A percentile compares a stretch with the other conserved stretches of the same genome.
phyloP scores from a whole-genome alignment of 2,797 vertebrate species.

The Danio kyathit region DNA sequence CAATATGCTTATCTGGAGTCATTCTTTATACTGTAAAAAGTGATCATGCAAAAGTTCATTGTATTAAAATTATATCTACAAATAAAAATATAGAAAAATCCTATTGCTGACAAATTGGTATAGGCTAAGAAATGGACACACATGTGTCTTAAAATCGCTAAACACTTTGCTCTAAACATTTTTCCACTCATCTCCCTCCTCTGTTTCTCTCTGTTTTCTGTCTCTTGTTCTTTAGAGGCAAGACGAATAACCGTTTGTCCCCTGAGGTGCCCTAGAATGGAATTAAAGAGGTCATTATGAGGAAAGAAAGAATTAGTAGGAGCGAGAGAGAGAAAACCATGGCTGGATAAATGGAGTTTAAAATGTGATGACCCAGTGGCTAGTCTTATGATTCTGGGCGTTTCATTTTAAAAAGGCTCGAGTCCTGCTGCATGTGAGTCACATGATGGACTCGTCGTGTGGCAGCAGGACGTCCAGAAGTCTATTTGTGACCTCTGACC shows the following conservation, averaged over 20 bases:
- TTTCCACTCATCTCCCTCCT: neutral
- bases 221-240: conserved; percentile 25
- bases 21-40: no score
- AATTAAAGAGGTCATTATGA: conserved; percentile 50
- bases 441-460: conserved; percentile 73
- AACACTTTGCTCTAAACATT: neutral
- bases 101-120: no score
- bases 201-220: neutral
- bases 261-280: conserved; percentile 21
- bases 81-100: no score
- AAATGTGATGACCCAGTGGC: conserved; percentile 87
- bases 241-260: conserved; percentile 40
- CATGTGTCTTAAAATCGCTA: neutral
- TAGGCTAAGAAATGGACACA: neutral
- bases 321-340: conserved; percentile 14
- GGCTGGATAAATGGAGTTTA: conserved; percentile 83
- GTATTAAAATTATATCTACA: no score
- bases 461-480: conserved; percentile 85
- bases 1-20: no score
- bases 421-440: neutral
- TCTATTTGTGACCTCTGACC: conserved; percentile 84
- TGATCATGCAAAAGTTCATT: no score
- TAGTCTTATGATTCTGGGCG: conserved; percentile 82
- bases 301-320: conserved; percentile 32
- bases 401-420: neutral